These are phyloP conservation scores for Linnaemya vulpina DNA, from an alignment of 2,888 invertebrate genomes.

Conservation along the genomic window DNA sequence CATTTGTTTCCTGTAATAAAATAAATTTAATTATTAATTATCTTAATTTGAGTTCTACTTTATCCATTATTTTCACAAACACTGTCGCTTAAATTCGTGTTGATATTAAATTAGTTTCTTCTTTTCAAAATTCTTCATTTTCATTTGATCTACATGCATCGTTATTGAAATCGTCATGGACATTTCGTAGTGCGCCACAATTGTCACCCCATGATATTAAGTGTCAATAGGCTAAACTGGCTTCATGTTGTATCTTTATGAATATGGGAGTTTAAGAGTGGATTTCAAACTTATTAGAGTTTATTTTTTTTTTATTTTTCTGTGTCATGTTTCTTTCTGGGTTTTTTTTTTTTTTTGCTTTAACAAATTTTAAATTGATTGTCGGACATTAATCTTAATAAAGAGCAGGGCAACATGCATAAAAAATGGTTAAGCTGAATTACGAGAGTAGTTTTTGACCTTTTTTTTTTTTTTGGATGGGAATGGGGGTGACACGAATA, in stretches of 20 bases:
- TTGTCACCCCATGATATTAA: conserved; percentile 61
- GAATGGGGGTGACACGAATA: not conserved
- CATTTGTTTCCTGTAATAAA: too few species aligned
- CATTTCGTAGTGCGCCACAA: conserved; percentile 20
- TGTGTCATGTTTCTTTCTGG: conserved; percentile 12
- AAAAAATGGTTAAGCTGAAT: conserved; percentile 32
- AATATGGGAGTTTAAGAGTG: conserved; percentile 62
- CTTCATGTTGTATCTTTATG: conserved; percentile 46
- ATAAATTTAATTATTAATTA: too few species aligned
- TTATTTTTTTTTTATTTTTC: conserved; percentile 22
- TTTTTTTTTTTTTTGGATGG: not conserved
- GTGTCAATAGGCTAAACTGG: conserved; percentile 70
- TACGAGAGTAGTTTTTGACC: not conserved
- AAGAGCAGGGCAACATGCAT: conserved; percentile 27
- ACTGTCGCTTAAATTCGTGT: conserved; percentile 7
- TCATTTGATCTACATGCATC: conserved; percentile 45
- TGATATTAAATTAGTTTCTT: not conserved
- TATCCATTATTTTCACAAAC: not conserved
- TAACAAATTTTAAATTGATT: conserved; percentile 64
- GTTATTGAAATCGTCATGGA: conserved; percentile 8
- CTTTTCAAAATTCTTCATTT: conserved; percentile 10
- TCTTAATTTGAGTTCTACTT: not conserved
- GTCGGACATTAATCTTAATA: conserved; percentile 71
- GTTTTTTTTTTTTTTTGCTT: not conserved
- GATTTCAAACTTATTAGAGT: conserved; percentile 46